These are phyloP conservation scores for Ispidina lecontei DNA, from an alignment of 2,797 vertebrate species.

Conservation along the genomic window DNA sequence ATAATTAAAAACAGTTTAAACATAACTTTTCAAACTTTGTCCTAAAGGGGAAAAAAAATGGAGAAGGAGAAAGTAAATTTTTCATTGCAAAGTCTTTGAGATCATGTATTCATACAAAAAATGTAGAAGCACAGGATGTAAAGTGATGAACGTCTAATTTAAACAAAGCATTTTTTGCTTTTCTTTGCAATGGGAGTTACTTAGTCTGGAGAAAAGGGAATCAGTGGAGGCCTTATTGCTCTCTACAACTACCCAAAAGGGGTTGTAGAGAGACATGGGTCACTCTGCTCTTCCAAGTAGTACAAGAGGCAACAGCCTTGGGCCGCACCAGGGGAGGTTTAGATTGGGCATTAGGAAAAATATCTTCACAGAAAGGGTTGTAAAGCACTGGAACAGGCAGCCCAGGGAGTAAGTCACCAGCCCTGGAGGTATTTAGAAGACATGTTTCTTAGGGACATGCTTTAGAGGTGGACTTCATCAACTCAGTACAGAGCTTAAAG, in stretches of 20 bases:
- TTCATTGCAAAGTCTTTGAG: neutral
- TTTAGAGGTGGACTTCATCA: neutral
- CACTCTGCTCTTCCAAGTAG: neutral
- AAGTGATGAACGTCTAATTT: neutral
- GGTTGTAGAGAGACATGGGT: neutral
- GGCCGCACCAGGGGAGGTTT: neutral
- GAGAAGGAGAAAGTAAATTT: neutral
- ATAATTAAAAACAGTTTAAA: neutral
- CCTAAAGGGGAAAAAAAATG: neutral
- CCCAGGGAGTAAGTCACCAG: neutral
- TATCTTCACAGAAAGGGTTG: neutral
- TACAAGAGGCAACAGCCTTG: neutral
- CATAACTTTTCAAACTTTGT: neutral
- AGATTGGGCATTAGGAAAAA: neutral
- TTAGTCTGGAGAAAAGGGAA: neutral
- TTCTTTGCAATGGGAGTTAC: neutral
- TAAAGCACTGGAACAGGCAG: neutral
- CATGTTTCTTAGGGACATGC: accelerated
- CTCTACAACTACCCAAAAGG: neutral
- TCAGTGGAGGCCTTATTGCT: neutral
- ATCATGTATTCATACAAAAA: neutral
- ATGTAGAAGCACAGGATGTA: neutral
- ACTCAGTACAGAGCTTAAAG: neutral
- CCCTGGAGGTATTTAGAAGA: neutral
- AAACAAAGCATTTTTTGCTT: neutral